Percentiles rank a stretch among this genome's conserved stretches.
These are phyloP conservation scores for Lamellibrachia satsuma DNA, from an alignment of 2,888 invertebrate genomes.

Conservation along the genomic window DNA sequence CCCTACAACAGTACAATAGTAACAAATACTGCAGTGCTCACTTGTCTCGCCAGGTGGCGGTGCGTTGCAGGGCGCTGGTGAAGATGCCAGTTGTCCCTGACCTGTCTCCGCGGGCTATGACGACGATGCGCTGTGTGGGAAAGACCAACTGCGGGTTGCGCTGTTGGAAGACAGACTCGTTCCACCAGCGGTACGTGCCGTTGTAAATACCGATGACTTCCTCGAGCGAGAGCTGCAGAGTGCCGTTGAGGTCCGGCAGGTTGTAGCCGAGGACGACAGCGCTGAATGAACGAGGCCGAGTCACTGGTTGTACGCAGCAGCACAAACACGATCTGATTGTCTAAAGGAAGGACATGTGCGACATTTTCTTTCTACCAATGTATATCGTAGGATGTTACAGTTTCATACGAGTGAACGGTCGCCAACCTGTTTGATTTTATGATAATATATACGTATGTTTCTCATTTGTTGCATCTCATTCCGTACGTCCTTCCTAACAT, in stretches of 20 bases:
- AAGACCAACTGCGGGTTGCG: slow-evolving; percentile 29
- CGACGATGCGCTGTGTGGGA: slow-evolving; percentile 31
- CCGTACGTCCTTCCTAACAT: background rate
- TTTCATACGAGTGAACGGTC: no score
- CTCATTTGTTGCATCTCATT: background rate
- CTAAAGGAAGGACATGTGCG: no score
- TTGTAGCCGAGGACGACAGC: slow-evolving; percentile 38
- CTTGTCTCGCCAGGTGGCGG: background rate
- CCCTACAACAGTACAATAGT: background rate
- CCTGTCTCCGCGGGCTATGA: slow-evolving; percentile 35
- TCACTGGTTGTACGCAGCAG: background rate
- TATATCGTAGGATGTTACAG: no score
- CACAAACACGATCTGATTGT: no score
- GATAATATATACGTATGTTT: no score
- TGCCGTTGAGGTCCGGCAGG: slow-evolving; percentile 18
- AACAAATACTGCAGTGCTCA: background rate
- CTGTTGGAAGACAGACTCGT: slow-evolving; percentile 20
- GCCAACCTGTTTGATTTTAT: no score
- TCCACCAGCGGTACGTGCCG: slow-evolving; percentile 30
- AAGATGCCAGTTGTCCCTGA: slow-evolving; percentile 29
- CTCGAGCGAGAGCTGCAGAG: slow-evolving; percentile 25
- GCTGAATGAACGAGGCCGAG: slow-evolving; percentile 26
- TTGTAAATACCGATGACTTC: slow-evolving; percentile 31
- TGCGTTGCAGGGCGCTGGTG: background rate
- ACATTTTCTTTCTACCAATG: no score